Base-by-base conservation (phyloP, 2,888 invertebrate species). In the Allophyes oxyacanthae region DNA sequence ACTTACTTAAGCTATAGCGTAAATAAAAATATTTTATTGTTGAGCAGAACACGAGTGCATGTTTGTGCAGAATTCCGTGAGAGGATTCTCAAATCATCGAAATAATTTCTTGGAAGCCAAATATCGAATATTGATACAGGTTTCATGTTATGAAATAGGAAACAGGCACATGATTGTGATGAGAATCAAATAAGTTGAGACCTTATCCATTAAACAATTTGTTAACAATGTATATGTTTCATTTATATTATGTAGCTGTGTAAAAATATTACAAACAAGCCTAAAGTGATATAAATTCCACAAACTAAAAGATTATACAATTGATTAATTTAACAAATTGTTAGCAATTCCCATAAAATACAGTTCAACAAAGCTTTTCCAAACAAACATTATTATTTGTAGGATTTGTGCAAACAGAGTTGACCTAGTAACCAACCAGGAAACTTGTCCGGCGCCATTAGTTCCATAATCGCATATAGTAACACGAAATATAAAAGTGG, bases 71-170 rank as follows among this genome's bases (percentile, higher is more conserved):
- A 45, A 74, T 55, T 58, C 53, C 49, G 42, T 56, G 50, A 53
- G 54, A 58, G 46, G 61, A 67, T 56, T 66, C 53, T 58, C 58
- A 44, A 64, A 60, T 50, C 45, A 49, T 56, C n/a, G 50, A 38
- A 63, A 63, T 44, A 40, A 50, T 57, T 75, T 67, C 72, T 56
- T 64, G 67, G 75, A 77, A 73, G 37, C 15, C 36, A 50, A 38
- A 38, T 15, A 57, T 15, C 36, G 52, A 38, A 38, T 15, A 57
- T 62, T 51, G 43, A 62, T 46, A 52, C 74, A 32, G 48, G 74
- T 68, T 73, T 72, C 48, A 52, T 55, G 37, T 55, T 53, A n/a
- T 37, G 48, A 54, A 68, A 61, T 52, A 50, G 68, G 48, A 54
- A 68, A 61, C 49, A 50, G 68, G 50, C 20, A 20, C 40, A 49